A percentile compares a stretch with the other conserved stretches of the same genome.
These are phyloP conservation scores for Sycobia sp. DNA, from an alignment of 1,140 invertebrate species.

Conservation along the genomic window DNA sequence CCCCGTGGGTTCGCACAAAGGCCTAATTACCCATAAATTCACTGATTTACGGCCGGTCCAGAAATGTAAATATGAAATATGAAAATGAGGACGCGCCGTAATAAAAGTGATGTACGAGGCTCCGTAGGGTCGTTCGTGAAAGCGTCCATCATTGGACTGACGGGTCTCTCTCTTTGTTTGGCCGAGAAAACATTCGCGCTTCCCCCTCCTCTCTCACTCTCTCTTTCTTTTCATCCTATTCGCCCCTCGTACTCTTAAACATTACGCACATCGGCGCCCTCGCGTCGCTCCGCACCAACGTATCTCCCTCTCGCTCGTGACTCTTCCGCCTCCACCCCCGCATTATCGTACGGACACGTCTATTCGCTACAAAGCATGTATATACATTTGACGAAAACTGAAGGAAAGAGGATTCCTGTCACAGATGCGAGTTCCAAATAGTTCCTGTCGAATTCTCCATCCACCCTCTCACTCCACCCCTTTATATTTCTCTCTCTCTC, in stretches of 20 bases:
- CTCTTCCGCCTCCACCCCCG: no score
- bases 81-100: conserved; percentile 80
- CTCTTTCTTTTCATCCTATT: no score
- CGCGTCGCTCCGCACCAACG: background rate
- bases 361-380: no score
- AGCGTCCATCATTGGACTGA: conserved; percentile 74
- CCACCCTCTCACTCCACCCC: no score
- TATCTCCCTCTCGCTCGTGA: no score
- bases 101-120: conserved; percentile 80
- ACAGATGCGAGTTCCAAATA: no score
- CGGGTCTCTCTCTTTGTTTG: conserved; percentile 70
- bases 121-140: conserved; percentile 76
- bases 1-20: conserved; percentile 58
- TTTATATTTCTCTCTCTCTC: no score
- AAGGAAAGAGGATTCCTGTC: no score
- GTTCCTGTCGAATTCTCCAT: no score
- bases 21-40: conserved; percentile 72
- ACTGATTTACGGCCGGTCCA: conserved; percentile 66
- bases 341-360: no score
- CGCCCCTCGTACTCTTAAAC: background rate
- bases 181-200: conserved; percentile 50
- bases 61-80: conserved; percentile 81
- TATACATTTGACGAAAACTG: no score
- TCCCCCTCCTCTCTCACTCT: background rate
- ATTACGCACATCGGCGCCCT: conserved; percentile 17